Base-by-base conservation (phyloP, 2,888 invertebrate species). In the Cynaeus angustus region DNA sequence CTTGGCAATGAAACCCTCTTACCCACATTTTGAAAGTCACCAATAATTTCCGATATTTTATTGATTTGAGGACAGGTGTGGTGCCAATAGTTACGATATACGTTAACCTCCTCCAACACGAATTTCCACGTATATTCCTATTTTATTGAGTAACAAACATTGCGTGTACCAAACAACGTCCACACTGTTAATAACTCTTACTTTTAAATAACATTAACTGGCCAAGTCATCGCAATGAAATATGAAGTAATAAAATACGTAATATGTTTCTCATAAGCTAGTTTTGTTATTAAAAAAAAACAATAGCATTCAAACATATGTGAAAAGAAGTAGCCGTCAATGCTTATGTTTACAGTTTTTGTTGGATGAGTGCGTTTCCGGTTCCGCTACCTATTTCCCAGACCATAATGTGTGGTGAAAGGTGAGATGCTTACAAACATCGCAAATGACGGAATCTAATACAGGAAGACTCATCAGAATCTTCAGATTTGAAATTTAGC, bases 381-480 rank as follows among this genome's bases (percentile, higher is more conserved):
- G 59, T 59, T 59, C 59, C 59, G 59, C 45, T 46, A 59, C 59
- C 45, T 59, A 9, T 45, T 59, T 59, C 59, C 33, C 38, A 38
- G 28, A 46, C 45, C 45, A 55, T 38, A 21, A 21, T 53, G 38
- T 41, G 41, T 13, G 45, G 59, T 59, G 59, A 59, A 59, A 59
- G 59, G 59, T n/a, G 46, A 58, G 58, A 58, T 58, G 58, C 58
- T 16, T 45, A n/a, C n/a, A n/a, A n/a, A n/a, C n/a, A n/a, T n/a
- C n/a, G n/a, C n/a, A n/a, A n/a, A n/a, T n/a, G n/a, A n/a, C n/a
- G n/a, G n/a, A n/a, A n/a, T n/a, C n/a, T n/a, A n/a, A n/a, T n/a
- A n/a, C n/a, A n/a, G n/a, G n/a, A n/a, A n/a, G n/a, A 21, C 21
- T 21, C 21, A 21, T 3, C 21, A 21, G 4, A 21, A n/a, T n/a